Evolutionary conservation across 2,888 invertebrate genomes (phyloP), one percentile per base, ranked within the genome.

Genomic region (Automeris io): DNA sequence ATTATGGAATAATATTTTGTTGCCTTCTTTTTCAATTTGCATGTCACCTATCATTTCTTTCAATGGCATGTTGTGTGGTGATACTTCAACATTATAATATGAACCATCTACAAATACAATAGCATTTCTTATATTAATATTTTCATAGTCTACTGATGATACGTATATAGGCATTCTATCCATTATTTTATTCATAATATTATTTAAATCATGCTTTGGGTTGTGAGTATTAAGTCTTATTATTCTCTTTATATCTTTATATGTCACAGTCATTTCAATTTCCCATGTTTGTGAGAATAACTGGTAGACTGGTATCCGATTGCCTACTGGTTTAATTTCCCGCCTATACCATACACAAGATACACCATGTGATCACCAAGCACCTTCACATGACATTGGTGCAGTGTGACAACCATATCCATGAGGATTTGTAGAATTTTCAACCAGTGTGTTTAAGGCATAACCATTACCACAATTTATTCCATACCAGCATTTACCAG

Each of bases 321-420:
- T 3, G 4, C 21, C 21, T 11, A 21, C 21, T 16, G 29, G 18
- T 2, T 3, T 6, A 1, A 34, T 23, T 34, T 39, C 18, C 39
- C 39, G 33, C 11, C 39, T 33, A 12, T 39, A 39, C 39, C 39
- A 39, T 2, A 39, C 39, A 39, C 39, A 39, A 18, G 39, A 39
- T 18, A 19, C 21, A 8, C 39, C 39, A 39, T 33, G 39, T 16
- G 39, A 33, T 11, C 21, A 21, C 6, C 3, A 21, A 6, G 21
- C 3, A 5, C 21, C 21, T 5, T 6, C 6, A 6, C 21, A 21
- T 3, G 4, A 5, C 3, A 21, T 6, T 5, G 21, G 6, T 21
- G 21, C 6, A 3, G 6, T 21, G 6, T 21, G 21, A 6, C 21
- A 21, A 5, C 21, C 21, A 21, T 21, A 21, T 6, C 21, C 21